Conservation (phyloP, 2,113 vertebrate species). For the Dinomys branickii region DNA sequence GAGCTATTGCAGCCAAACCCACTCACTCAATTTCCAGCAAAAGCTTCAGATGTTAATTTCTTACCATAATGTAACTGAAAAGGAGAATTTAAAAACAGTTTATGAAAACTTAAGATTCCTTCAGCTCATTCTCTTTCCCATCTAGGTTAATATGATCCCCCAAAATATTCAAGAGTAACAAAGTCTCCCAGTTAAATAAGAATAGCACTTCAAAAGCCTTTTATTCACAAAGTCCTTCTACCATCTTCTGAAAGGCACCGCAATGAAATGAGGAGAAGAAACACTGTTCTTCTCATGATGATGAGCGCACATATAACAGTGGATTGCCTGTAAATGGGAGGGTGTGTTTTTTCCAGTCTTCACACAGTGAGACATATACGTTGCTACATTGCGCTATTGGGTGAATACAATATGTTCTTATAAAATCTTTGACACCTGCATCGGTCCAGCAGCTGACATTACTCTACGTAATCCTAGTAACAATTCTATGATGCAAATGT, state of each 20-base stretch:
- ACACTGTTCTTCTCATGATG: neutral
- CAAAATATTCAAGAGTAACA: neutral
- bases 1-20: neutral
- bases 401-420: neutral
- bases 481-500: neutral
- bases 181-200: neutral
- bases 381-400: neutral
- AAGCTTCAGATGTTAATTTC: neutral
- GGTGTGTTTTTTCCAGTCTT: neutral
- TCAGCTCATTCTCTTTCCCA: neutral
- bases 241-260: neutral
- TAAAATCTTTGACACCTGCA: neutral
- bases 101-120: neutral
- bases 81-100: neutral
- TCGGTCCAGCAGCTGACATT: neutral
- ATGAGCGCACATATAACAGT: accelerated
- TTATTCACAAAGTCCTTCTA: neutral
- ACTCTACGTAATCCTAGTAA: neutral
- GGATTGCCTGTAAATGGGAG: neutral
- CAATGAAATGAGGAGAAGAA: neutral
- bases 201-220: neutral
- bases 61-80: neutral
- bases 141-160: neutral
- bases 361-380: neutral
- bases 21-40: neutral